Conservation (phyloP, 2,797 vertebrate species). For the Sus cebifrons region DNA sequence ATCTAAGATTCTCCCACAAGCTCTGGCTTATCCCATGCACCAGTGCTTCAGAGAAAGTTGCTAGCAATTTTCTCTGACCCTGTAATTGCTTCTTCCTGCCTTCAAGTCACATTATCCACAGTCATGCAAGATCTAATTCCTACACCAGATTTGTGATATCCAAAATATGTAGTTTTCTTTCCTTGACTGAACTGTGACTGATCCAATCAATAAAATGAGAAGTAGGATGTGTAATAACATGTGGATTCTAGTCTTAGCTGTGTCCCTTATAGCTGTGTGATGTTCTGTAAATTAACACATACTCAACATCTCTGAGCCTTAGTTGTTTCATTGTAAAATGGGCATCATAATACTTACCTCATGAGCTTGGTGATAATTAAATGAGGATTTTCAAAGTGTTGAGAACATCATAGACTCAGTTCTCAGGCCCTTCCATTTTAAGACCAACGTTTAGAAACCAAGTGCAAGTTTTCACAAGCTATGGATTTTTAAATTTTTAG, state of each 20-base stretch:
- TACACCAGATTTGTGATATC: neutral
- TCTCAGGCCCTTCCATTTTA: neutral
- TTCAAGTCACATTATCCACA: neutral
- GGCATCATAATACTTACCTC: neutral
- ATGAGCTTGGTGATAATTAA: neutral
- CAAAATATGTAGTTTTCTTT: neutral
- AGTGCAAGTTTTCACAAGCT: neutral
- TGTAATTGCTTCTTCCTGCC: neutral
- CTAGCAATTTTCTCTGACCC: neutral
- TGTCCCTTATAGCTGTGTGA: neutral
- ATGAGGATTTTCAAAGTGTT: neutral
- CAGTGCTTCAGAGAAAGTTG: neutral
- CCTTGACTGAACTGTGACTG: neutral
- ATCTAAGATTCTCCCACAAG: neutral
- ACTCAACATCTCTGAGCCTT: neutral
- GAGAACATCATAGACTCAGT: neutral
- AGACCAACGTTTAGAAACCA: neutral
- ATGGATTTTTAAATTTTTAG: conserved; percentile 26
- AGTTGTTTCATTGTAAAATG: conserved; percentile 1
- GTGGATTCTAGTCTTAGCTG: neutral
- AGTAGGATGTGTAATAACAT: neutral
- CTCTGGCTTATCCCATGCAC: neutral
- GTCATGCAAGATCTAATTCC: neutral
- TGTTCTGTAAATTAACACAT: conserved; percentile 1
- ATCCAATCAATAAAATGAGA: neutral